A percentile compares a stretch with the other conserved stretches of the same genome.
Conservation (phyloP, 2,113 vertebrate genomes). For the Anthoscopus minutus region DNA sequence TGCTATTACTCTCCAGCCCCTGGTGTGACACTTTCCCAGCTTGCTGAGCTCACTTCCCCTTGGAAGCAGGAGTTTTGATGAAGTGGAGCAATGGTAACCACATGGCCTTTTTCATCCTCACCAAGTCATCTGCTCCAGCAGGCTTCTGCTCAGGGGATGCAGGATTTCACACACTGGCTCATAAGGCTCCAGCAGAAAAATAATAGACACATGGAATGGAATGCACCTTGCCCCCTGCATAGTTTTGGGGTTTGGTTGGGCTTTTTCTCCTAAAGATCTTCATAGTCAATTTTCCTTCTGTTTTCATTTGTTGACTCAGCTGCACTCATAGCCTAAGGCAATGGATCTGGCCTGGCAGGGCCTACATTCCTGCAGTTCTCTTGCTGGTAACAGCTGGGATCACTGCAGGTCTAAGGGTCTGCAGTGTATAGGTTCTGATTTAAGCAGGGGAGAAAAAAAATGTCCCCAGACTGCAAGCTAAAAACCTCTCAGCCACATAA, state of each 20-base stretch:
- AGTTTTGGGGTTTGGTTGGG: not conserved
- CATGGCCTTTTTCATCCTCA: not conserved
- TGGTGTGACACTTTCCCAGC: not conserved
- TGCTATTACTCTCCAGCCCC: not conserved
- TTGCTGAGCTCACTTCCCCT: constrained; percentile 31
- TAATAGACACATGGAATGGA: not conserved
- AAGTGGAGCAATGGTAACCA: constrained; percentile 32
- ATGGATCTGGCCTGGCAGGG: not conserved
- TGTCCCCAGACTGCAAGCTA: not conserved
- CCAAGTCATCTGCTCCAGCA: not conserved
- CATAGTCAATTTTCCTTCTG: not conserved
- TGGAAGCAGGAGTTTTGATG: not conserved
- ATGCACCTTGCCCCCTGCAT: not conserved
- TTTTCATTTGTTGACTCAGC: constrained; percentile 53
- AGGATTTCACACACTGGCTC: not conserved
- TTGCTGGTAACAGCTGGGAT: constrained; percentile 33
- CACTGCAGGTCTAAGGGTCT: not conserved
- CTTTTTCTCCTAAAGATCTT: not conserved
- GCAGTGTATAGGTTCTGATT: not conserved
- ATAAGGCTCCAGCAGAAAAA: not conserved
- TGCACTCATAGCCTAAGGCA: not conserved
- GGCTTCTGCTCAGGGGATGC: not conserved
- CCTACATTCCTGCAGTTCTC: not conserved
- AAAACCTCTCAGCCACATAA: not conserved
- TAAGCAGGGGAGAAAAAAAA: not conserved